A percentile compares a stretch with the other conserved stretches of the same genome.
These are phyloP conservation scores for Phasia obesa DNA, from an alignment of 2,888 invertebrate genomes.

Conservation along the genomic window DNA sequence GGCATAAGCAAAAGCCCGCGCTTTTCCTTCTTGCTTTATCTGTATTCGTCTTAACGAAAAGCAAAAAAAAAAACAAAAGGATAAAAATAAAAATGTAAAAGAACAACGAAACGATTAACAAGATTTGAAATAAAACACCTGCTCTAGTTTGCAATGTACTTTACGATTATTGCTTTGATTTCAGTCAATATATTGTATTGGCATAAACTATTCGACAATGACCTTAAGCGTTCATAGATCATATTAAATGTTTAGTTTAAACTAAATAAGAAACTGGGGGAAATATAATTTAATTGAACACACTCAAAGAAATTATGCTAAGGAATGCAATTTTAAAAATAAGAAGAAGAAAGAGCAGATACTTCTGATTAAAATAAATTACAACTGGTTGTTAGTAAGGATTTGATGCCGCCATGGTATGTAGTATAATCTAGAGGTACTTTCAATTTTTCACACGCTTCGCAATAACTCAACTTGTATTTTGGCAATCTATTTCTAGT, in stretches of 20 bases:
- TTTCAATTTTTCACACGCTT: no score
- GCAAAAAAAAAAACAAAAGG: neutral
- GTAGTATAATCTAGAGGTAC: no score
- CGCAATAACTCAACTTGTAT: no score
- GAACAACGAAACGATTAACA: constrained; percentile 46
- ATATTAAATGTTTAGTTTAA: constrained; percentile 45
- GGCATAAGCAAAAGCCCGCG: neutral
- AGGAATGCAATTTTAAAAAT: no score
- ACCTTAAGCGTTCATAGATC: constrained; percentile 69
- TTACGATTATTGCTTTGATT: constrained; percentile 60
- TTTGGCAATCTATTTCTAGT: no score
- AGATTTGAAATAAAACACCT: constrained; percentile 67
- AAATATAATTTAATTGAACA: neutral
- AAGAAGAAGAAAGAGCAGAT: no score
- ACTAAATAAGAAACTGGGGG: neutral
- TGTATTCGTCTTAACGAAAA: neutral
- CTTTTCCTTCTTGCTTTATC: neutral
- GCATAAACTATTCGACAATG: constrained; percentile 60
- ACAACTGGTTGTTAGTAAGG: no score
- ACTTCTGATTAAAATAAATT: no score
- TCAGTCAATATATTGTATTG: constrained; percentile 51
- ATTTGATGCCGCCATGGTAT: no score
- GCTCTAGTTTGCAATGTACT: constrained; percentile 59
- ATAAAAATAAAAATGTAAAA: neutral
- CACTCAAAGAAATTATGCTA: constrained; percentile 20